A percentile compares a stretch with the other conserved stretches of the same genome.
phyloP scores from a whole-genome alignment of 1,140 invertebrate species.

The Lucilia cuprina region DNA sequence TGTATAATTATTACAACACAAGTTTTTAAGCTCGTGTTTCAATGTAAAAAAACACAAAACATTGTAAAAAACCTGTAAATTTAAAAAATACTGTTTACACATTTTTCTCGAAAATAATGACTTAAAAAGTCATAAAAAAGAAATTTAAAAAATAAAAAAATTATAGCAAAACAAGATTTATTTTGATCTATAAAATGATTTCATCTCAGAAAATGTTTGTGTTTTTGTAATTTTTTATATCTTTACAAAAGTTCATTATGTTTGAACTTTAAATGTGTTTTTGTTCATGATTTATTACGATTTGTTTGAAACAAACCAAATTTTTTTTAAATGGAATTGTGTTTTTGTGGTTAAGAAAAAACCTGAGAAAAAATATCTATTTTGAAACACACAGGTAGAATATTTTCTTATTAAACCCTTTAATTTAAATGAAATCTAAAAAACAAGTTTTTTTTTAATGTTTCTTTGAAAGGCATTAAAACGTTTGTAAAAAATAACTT shows the following conservation, averaged over 20 bases:
- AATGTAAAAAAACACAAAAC: background rate
- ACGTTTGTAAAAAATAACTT: too few relatives aligned
- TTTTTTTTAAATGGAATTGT: background rate
- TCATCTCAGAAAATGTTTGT: background rate
- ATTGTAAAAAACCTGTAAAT: background rate
- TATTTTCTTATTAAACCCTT: background rate
- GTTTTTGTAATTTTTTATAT: background rate
- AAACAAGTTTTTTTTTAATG: too few relatives aligned
- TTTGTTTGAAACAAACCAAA: background rate
- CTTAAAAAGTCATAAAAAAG: background rate
- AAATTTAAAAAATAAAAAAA: background rate
- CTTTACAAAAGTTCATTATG: background rate
- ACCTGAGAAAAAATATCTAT: background rate
- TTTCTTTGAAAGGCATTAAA: too few relatives aligned
- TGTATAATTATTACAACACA: background rate
- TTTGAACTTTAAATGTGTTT: background rate
- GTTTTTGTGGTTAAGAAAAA: background rate
- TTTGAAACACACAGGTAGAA: background rate
- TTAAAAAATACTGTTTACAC: background rate
- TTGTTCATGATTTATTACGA: background rate
- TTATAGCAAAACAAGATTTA: background rate
- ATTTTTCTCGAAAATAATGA: background rate
- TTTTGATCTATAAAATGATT: background rate
- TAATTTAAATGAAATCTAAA: too few relatives aligned
- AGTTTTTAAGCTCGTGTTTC: background rate